Evolutionary conservation across 2,888 invertebrate species (phyloP).

Genomic region (Apeira syringaria): DNA sequence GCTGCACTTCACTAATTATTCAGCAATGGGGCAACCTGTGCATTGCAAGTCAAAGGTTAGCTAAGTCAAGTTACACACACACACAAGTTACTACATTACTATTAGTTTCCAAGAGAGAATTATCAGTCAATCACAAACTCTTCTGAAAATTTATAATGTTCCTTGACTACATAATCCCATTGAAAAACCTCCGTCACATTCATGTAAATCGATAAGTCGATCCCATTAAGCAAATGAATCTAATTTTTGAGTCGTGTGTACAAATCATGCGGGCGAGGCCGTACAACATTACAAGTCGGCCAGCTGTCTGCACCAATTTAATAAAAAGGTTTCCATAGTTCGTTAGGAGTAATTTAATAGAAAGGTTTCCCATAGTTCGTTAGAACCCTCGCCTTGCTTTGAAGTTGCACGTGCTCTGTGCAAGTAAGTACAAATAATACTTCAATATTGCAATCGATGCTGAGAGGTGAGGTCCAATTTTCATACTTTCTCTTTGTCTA

Average conservation of each 20-base stretch:
- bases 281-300: slow-evolving; percentile 56
- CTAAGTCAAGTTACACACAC: no score
- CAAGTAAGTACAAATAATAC: background rate
- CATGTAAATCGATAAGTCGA: slow-evolving; percentile 33
- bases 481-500: slow-evolving; percentile 58
- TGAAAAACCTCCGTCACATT: slow-evolving; percentile 6
- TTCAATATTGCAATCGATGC: slow-evolving; percentile 49
- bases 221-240: slow-evolving; percentile 62
- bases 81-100: no score
- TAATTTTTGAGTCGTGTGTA: slow-evolving; percentile 57
- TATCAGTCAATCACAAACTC: no score
- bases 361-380: slow-evolving; percentile 73
- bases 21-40: no score
- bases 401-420: slow-evolving; percentile 44
- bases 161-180: background rate
- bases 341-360: slow-evolving; percentile 67
- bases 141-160: no score
- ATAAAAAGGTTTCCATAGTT: slow-evolving; percentile 78
- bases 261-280: slow-evolving; percentile 73
- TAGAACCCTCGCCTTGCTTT: slow-evolving; percentile 21
- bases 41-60: no score
- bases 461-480: slow-evolving; percentile 16
- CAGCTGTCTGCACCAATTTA: slow-evolving; percentile 73
- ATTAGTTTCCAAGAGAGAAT: no score
- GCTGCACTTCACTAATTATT: no score